A percentile compares a stretch with the other conserved stretches of the same genome.
phyloP scores from a whole-genome alignment of 2,888 invertebrate genomes.

The Hirtodrosophila confusa region DNA sequence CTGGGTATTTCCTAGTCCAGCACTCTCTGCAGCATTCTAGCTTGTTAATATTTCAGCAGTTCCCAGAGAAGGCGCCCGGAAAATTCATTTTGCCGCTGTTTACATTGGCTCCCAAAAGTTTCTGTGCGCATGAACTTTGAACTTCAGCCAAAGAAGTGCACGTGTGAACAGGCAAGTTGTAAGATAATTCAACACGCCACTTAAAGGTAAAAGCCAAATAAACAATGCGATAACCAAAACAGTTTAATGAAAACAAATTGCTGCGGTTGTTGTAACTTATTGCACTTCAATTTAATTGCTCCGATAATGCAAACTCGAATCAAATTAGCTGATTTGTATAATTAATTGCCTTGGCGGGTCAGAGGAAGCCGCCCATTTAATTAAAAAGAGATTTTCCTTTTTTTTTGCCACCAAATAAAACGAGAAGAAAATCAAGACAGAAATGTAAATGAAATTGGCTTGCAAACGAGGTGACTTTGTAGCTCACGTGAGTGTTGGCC shows the following conservation, averaged over 20 bases:
- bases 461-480: slow-evolving; percentile 1
- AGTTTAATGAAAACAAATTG: slow-evolving; percentile 17
- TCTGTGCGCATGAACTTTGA: slow-evolving; percentile 34
- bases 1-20: no score
- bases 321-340: slow-evolving; percentile 42
- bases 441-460: slow-evolving; percentile 15
- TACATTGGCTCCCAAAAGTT: not conserved
- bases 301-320: slow-evolving; percentile 13
- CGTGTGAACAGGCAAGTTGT: slow-evolving; percentile 13
- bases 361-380: slow-evolving; percentile 21
- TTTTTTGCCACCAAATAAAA: slow-evolving; percentile 1
- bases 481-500: slow-evolving; percentile 31
- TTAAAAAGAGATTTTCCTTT: slow-evolving; percentile 27
- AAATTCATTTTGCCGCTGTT: slow-evolving; percentile 1
- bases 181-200: slow-evolving; percentile 32
- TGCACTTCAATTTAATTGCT: slow-evolving; percentile 33
- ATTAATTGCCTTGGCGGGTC: slow-evolving; percentile 37
- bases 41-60: no score
- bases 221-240: slow-evolving; percentile 19
- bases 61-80: not conserved
- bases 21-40: no score
- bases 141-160: slow-evolving; percentile 20
- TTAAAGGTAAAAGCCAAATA: slow-evolving; percentile 17
- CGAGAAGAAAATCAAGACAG: not conserved
- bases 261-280: not conserved